Evolutionary conservation across 2,113 vertebrate species (phyloP).

Genomic region (Speoplatyrhinus poulsoni): DNA sequence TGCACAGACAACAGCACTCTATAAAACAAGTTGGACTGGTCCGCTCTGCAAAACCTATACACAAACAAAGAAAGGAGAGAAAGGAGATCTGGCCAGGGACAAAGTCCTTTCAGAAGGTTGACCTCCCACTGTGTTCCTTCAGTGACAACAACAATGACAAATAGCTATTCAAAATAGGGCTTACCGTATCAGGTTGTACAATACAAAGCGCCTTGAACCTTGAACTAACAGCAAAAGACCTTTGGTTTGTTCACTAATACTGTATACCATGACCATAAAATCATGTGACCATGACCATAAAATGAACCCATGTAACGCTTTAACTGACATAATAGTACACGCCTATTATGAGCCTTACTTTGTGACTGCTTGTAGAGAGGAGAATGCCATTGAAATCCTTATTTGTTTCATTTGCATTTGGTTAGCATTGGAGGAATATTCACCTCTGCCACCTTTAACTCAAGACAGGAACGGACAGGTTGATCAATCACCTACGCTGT

Average conservation of each 20-base stretch:
- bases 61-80: slow-evolving; percentile 39
- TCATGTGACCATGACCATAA: neutral
- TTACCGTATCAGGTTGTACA: slow-evolving; percentile 49
- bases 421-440: neutral
- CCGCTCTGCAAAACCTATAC: slow-evolving; percentile 21
- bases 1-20: neutral
- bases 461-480: neutral
- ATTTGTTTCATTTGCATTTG: neutral
- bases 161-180: slow-evolving; percentile 57
- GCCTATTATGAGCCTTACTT: no score
- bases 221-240: slow-evolving; percentile 57
- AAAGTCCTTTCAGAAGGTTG: slow-evolving; percentile 50
- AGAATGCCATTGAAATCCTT: slow-evolving; percentile 1
- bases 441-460: neutral
- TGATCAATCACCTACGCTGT: neutral
- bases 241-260: slow-evolving; percentile 42
- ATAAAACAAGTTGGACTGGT: slow-evolving; percentile 65
- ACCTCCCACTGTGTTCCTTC: slow-evolving; percentile 9
- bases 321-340: no score
- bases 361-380: neutral
- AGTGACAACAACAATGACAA: slow-evolving; percentile 60
- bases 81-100: neutral
- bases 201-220: slow-evolving; percentile 16
- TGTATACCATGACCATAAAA: neutral
- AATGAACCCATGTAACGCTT: no score